phyloP scores from a whole-genome alignment of 2,797 vertebrate species.

The Harpagifer antarcticus region DNA sequence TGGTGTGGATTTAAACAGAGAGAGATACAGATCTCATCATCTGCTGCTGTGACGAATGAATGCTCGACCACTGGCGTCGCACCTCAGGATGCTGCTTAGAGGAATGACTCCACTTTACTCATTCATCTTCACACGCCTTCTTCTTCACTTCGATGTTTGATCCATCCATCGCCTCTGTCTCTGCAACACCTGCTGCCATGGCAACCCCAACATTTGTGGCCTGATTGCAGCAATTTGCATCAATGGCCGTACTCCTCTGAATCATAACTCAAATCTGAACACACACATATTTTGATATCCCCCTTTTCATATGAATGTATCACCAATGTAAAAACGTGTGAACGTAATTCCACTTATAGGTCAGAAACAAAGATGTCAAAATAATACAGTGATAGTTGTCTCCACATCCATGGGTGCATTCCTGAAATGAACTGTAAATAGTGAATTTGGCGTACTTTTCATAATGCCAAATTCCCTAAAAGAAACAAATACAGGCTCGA shows the following conservation, averaged over 20 bases:
- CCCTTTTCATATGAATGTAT: background rate
- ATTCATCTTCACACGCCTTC: constrained; percentile 55
- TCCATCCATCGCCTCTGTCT: constrained; percentile 43
- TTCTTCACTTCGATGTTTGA: constrained; percentile 39
- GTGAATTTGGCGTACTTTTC: background rate
- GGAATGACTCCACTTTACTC: constrained; percentile 52
- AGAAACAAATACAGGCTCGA: background rate
- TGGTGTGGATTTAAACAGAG: background rate
- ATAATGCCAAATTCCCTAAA: background rate
- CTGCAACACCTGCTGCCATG: constrained; percentile 64
- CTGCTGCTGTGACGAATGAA: constrained; percentile 59
- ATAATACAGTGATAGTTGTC: background rate
- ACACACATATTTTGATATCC: background rate
- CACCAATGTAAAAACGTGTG: background rate
- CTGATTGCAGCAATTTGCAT: constrained; percentile 7
- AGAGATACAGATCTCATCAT: constrained; percentile 54
- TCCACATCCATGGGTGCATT: background rate
- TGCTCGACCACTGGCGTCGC: constrained; percentile 36
- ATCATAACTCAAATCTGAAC: background rate
- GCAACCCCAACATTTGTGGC: constrained; percentile 50
- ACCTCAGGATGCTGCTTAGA: constrained; percentile 31
- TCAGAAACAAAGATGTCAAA: background rate
- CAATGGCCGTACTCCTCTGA: background rate
- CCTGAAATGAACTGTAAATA: background rate
- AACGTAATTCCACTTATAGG: background rate